Evolutionary conservation across 2,888 invertebrate species (phyloP), one percentile per base, ranked within the genome.

Genomic region (Philopedon plagiatum): DNA sequence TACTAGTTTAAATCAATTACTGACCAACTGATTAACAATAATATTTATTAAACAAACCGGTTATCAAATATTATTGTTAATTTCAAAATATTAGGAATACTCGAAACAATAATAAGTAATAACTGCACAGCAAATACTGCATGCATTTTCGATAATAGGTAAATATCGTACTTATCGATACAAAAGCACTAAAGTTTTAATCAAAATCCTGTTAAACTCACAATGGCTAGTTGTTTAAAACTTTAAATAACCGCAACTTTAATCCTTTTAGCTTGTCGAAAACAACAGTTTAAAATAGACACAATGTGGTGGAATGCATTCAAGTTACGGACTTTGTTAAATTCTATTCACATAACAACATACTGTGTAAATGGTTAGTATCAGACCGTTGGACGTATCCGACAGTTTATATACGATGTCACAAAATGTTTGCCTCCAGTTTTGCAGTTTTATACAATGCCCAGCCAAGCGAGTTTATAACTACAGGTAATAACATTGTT

Each of bases 201-300:
- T 37, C 37, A 37, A 37, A 37, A 37, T n/a, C 37, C 37, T 37
- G n/a, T 37, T 39, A 39, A 39, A 39, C n/a, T 15, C 39, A 39
- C 13, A 39, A 39, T 13, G 13, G 13, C 5, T 39, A 39, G 39
- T 39, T 39, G 39, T 39, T 39, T 39, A 39, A 39, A 39, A 39
- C 39, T 39, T 39, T 39, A 15, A 39, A 39, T 15, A 39, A 39
- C 39, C 39, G n/a, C 39, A 39, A 15, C 39, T 39, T 39, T 39
- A 39, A 39, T 39, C 39, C 39, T 15, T 39, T 39, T 39, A 39
- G 15, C 39, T 39, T 39, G 39, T 39, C 39, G 39, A 39, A 39
- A 39, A 39, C 39, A 39, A 39, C 15, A 39, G 39, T 39, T 39
- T 39, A 39, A 39, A 39, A 39, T 39, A 39, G 15, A 39, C 39